phyloP scores from a whole-genome alignment of 2,113 vertebrate species.

The Danio rerio region GRCz12tu NC_133185.1:43661001-43661500 shows the following conservation, averaged over 20 bases:
- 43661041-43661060: neutral
- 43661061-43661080: too few species aligned
- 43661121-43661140: neutral
- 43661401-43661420: too few species aligned
- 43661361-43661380: neutral
- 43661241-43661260: neutral
- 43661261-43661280: neutral
- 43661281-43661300: neutral
- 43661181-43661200: constrained; percentile 98
- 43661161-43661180: constrained; percentile 96
- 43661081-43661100: neutral
- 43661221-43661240: constrained; percentile 16
- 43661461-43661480: too few species aligned
- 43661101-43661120: neutral
- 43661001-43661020: constrained; percentile 99
- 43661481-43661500: too few species aligned
- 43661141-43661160: constrained; percentile 67
- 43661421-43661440: too few species aligned
- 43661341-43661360: neutral
- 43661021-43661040: constrained; percentile 97
- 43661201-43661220: constrained; percentile 99
- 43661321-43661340: neutral
- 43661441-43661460: too few species aligned
- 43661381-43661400: too few species aligned
- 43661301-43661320: neutral